These are phyloP conservation scores for Xanthorhoe designata DNA, from an alignment of 2,888 invertebrate genomes.

Conservation along the genomic window DNA sequence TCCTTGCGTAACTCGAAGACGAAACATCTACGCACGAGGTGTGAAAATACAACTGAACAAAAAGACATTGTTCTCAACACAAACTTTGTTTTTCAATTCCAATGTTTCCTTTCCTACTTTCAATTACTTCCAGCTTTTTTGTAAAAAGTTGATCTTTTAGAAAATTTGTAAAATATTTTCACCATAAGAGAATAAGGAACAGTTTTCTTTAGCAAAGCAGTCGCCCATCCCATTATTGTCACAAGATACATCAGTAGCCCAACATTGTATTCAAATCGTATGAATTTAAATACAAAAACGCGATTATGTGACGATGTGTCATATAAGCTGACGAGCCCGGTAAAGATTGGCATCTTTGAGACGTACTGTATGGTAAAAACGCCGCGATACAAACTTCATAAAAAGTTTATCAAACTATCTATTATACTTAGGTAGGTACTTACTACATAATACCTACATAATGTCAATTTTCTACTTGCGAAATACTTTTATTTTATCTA, in stretches of 20 bases:
- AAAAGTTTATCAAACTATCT: not conserved
- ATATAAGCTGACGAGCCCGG: slow-evolving; percentile 73
- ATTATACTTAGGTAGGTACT: not conserved
- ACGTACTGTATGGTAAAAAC: slow-evolving; percentile 58
- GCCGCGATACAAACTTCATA: slow-evolving; percentile 12
- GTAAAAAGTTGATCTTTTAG: not conserved
- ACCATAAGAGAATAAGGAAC: not conserved
- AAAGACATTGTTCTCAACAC: not conserved
- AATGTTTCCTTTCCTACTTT: slow-evolving; percentile 1
- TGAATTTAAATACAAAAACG: slow-evolving; percentile 83
- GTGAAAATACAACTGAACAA: not conserved
- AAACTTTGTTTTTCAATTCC: not conserved
- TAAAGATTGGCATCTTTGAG: slow-evolving; percentile 70
- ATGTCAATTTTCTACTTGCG: too few species aligned
- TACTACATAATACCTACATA: too few species aligned
- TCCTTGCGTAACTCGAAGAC: not conserved
- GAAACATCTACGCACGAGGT: not conserved
- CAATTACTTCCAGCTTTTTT: not conserved
- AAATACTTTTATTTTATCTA: too few species aligned
- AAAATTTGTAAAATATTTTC: not conserved
- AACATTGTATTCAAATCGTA: slow-evolving; percentile 83
- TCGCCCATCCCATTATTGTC: slow-evolving; percentile 74
- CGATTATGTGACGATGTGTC: slow-evolving; percentile 81
- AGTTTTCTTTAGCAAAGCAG: slow-evolving; percentile 6
- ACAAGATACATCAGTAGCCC: slow-evolving; percentile 72